phyloP scores from a whole-genome alignment of 2,113 vertebrate species.

The Loxodonta africana region DNA sequence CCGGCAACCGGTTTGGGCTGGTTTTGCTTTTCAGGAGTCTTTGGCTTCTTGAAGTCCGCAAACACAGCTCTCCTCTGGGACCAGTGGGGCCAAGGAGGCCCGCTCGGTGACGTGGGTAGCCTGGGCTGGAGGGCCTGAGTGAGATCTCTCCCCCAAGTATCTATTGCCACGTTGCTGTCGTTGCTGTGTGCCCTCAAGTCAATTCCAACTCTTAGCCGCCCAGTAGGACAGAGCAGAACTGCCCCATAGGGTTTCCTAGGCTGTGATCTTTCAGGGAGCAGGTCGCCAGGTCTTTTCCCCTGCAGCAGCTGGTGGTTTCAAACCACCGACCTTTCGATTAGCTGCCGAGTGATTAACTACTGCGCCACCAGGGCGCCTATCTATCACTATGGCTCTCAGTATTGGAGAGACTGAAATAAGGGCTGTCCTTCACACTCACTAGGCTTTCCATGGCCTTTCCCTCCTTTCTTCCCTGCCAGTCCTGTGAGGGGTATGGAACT shows the following conservation, averaged over 20 bases:
- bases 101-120: no score
- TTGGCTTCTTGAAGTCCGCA: neutral
- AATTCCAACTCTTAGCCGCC: neutral
- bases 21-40: neutral
- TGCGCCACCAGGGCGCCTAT: neutral
- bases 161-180: neutral
- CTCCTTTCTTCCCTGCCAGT: accelerated
- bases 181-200: neutral
- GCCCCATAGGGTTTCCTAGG: neutral
- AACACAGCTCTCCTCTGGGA: neutral
- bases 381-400: neutral
- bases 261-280: neutral
- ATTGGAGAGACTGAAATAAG: accelerated
- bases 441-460: accelerated
- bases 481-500: accelerated
- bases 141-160: neutral
- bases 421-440: neutral
- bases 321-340: neutral
- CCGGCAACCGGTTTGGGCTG: neutral
- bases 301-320: neutral
- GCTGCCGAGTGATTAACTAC: neutral
- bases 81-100: neutral
- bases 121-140: neutral
- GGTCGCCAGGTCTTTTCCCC: neutral
- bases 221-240: neutral